phyloP scores from a whole-genome alignment of 2,113 vertebrate species.

The Rhadina sibilatrix region DNA sequence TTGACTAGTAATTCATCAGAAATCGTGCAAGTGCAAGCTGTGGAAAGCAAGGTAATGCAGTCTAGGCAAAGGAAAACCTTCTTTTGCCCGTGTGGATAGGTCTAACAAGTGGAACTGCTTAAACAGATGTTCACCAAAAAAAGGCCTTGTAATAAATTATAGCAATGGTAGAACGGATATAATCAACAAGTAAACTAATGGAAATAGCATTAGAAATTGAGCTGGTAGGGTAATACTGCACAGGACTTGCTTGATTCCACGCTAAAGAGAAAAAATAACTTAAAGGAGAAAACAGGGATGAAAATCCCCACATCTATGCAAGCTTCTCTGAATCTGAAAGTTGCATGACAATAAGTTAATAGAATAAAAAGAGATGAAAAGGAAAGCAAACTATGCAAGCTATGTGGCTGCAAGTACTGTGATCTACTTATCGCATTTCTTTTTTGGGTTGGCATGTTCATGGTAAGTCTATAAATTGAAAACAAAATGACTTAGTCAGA shows the following conservation, averaged over 20 bases:
- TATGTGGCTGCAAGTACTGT: not conserved
- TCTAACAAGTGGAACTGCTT: not conserved
- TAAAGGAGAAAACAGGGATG: not conserved
- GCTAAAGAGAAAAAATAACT: not conserved
- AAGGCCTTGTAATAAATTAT: conserved; percentile 8
- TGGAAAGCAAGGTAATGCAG: not conserved
- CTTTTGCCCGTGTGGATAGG: not conserved
- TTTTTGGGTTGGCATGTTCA: not conserved
- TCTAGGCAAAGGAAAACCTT: not conserved
- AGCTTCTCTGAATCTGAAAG: not conserved
- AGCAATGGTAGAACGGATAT: not conserved
- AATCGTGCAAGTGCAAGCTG: not conserved
- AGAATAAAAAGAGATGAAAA: not conserved
- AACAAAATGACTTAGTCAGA: not conserved
- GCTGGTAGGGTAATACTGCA: not conserved
- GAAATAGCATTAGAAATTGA: not conserved
- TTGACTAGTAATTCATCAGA: not conserved
- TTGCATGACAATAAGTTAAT: not conserved
- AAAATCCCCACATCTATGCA: not conserved
- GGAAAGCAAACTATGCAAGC: not conserved
- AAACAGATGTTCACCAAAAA: conserved; percentile 9
- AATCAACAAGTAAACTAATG: not conserved
- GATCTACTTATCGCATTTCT: not conserved
- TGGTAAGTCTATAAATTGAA: not conserved
- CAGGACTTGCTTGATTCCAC: not conserved